Percentiles rank a stretch among this genome's conserved stretches.
phyloP scores from a whole-genome alignment of 2,888 invertebrate genomes.

The Therioaphis trifolii region DNA sequence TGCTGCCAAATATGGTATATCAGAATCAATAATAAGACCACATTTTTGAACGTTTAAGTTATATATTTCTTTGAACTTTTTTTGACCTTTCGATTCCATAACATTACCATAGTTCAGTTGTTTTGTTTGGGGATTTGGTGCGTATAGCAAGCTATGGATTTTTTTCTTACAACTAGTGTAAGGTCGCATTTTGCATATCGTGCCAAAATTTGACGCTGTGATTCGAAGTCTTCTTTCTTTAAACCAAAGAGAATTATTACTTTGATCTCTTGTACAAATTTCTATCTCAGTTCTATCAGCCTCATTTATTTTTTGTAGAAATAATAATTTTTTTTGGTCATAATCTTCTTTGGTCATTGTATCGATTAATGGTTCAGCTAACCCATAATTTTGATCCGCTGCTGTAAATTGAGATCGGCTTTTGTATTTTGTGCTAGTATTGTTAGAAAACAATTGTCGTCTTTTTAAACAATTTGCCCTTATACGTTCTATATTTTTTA shows the following conservation, averaged over 20 bases:
- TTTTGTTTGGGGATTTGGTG: constrained; percentile 5
- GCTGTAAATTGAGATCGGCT: neutral
- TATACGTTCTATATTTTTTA: constrained; percentile 3
- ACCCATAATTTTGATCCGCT: constrained; percentile 1
- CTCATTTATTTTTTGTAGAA: neutral
- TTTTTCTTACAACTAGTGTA: constrained; percentile 12
- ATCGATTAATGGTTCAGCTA: neutral
- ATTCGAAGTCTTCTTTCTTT: neutral
- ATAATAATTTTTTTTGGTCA: neutral
- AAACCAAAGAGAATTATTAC: constrained; percentile 14
- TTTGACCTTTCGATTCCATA: neutral
- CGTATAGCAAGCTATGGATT: neutral
- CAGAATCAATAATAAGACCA: too few species aligned
- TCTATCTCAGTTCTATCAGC: constrained; percentile 3
- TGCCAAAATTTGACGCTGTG: neutral
- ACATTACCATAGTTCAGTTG: neutral
- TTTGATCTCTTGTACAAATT: constrained; percentile 15
- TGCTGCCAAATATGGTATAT: too few species aligned
- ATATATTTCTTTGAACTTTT: neutral
- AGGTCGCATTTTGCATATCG: constrained; percentile 10
- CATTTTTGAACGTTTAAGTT: too few species aligned
- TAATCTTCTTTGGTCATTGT: neutral
- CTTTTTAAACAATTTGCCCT: neutral
- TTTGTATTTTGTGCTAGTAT: neutral
- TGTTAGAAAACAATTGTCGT: neutral